phyloP scores from a whole-genome alignment of 2,888 invertebrate genomes.

The Chrysodeixis includens region DNA sequence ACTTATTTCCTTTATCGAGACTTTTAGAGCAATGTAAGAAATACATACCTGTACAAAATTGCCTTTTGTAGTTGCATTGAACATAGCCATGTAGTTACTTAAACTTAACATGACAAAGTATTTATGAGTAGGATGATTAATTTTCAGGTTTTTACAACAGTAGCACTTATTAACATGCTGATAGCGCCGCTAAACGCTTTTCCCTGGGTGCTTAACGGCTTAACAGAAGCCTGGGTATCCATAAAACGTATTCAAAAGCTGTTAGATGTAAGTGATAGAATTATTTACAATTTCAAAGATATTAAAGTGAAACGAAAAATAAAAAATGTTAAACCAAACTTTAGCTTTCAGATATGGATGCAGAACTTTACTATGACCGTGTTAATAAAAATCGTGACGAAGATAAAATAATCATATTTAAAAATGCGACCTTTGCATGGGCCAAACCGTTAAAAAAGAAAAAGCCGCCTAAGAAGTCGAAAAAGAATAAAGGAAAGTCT shows the following conservation, averaged over 20 bases:
- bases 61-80: too few species aligned
- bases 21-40: too few species aligned
- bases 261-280: conserved; percentile 90
- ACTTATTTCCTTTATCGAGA: too few species aligned
- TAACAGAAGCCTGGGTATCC: conserved; percentile 98
- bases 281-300: background rate
- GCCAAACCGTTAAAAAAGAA: conserved; percentile 77
- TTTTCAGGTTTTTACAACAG: conserved; percentile 94
- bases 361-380: conserved; percentile 90
- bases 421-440: conserved; percentile 90
- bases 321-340: conserved; percentile 42
- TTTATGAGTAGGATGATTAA: background rate
- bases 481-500: conserved; percentile 86
- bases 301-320: background rate
- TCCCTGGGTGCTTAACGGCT: conserved; percentile 99
- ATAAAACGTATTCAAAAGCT: conserved; percentile 95
- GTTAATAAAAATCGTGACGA: conserved; percentile 84
- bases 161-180: conserved; percentile 98
- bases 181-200: conserved; percentile 98
- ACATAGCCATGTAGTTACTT: too few species aligned
- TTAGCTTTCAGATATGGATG: conserved; percentile 91
- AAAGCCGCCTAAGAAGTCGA: conserved; percentile 69
- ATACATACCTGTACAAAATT: too few species aligned
- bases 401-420: conserved; percentile 89
- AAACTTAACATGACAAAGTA: background rate